A percentile compares a stretch with the other conserved stretches of the same genome.
Evolutionary conservation across 2,888 invertebrate species (phyloP).

Genomic region (Dyspetes luteomarginatus): DNA sequence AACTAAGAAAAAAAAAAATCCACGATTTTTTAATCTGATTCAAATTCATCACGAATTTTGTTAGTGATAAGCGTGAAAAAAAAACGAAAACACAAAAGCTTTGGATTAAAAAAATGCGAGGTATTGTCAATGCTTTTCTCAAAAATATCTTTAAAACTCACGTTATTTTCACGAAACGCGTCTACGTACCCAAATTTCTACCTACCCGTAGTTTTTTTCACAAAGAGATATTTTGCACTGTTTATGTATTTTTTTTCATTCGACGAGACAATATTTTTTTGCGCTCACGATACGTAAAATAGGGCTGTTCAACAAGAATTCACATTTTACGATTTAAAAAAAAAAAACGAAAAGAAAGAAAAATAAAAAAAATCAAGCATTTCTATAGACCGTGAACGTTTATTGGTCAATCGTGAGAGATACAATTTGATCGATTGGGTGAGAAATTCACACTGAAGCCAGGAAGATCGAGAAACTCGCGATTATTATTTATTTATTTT

Average conservation of each 20-base stretch:
- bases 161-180: slow-evolving; percentile 53
- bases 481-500: background rate
- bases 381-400: slow-evolving; percentile 69
- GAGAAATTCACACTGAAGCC: slow-evolving; percentile 24
- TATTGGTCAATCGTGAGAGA: slow-evolving; percentile 72
- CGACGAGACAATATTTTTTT: slow-evolving; percentile 45
- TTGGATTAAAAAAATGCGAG: slow-evolving; percentile 48
- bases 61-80: slow-evolving; percentile 50
- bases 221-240: slow-evolving; percentile 59
- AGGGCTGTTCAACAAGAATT: background rate
- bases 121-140: slow-evolving; percentile 15
- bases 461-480: slow-evolving; percentile 41
- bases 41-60: slow-evolving; percentile 36
- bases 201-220: slow-evolving; percentile 73
- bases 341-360: too few relatives aligned
- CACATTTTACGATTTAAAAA: slow-evolving; percentile 59
- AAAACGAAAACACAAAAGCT: slow-evolving; percentile 28
- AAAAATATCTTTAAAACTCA: slow-evolving; percentile 36
- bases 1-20: slow-evolving; percentile 3
- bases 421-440: slow-evolving; percentile 68
- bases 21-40: slow-evolving; percentile 5
- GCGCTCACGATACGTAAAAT: background rate
- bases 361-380: slow-evolving; percentile 65
- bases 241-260: slow-evolving; percentile 58
- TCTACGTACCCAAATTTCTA: slow-evolving; percentile 76